Percentiles rank a stretch among this genome's conserved stretches.
Conservation (phyloP, 1,140 invertebrate genomes). For the Nilaparvata lugens region DNA sequence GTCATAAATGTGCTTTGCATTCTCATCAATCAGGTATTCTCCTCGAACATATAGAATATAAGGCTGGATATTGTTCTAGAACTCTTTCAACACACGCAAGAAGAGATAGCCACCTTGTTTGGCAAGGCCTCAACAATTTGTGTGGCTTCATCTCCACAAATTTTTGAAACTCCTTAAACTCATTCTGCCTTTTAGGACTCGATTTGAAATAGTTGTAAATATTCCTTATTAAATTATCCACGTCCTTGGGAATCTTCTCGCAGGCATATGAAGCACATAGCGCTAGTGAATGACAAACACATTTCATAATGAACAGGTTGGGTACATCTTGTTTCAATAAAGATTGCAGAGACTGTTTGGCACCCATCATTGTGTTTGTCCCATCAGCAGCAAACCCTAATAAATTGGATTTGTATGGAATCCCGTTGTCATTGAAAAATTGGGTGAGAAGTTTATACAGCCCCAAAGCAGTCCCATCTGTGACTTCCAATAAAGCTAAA, state of each 20-base stretch:
- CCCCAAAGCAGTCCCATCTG: constrained; percentile 28
- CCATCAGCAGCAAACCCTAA: constrained; percentile 35
- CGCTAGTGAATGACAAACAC: constrained; percentile 34
- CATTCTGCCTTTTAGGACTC: constrained; percentile 30
- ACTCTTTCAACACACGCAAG: constrained; percentile 1
- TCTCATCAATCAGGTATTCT: not conserved
- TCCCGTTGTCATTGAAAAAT: constrained; percentile 24
- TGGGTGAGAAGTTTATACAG: constrained; percentile 26
- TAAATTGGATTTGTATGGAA: constrained; percentile 28
- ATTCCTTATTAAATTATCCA: constrained; percentile 29
- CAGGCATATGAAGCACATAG: constrained; percentile 32
- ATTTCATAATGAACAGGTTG: constrained; percentile 32
- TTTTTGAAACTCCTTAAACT: constrained; percentile 15
- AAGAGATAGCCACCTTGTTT: constrained; percentile 9
- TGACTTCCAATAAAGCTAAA: constrained; percentile 14
- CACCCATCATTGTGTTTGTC: constrained; percentile 33
- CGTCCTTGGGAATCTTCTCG: constrained; percentile 28
- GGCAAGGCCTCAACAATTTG: constrained; percentile 6
- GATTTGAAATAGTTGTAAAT: constrained; percentile 27
- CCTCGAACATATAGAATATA: not conserved
- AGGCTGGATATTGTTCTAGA: constrained; percentile 23
- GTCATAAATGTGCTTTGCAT: constrained; percentile 10
- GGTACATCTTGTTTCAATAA: constrained; percentile 25
- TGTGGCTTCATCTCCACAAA: constrained; percentile 11
- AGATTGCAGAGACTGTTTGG: constrained; percentile 30